These are phyloP conservation scores for Scleropages formosus DNA, from an alignment of 2,797 vertebrate genomes.

Conservation along the genomic window DNA sequence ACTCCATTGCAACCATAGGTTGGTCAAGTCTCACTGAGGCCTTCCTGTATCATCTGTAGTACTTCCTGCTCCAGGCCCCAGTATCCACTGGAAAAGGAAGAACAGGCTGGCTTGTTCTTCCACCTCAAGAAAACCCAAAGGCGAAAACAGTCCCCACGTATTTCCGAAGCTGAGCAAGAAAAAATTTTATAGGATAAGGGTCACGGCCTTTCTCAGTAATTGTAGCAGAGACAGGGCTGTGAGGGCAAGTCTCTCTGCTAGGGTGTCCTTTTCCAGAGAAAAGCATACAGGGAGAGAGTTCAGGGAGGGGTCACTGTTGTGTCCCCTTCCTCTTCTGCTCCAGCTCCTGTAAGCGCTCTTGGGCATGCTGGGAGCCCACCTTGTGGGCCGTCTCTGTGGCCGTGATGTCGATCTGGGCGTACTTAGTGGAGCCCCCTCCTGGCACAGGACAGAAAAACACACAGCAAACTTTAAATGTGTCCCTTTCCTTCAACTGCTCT, in stretches of 20 bases:
- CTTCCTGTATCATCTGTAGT: too few species aligned
- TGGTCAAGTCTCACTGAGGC: neutral
- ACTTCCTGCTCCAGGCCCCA: too few species aligned
- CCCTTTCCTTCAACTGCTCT: neutral
- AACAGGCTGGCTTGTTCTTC: too few species aligned
- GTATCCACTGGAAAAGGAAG: too few species aligned
- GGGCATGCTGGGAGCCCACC: constrained; percentile 75
- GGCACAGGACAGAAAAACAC: constrained; percentile 33
- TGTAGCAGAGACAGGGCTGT: too few species aligned
- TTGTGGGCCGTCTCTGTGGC: constrained; percentile 81
- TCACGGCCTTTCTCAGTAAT: neutral
- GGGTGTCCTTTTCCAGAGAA: neutral
- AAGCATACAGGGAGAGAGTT: neutral
- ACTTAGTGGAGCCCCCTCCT: constrained; percentile 73
- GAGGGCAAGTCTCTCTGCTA: neutral
- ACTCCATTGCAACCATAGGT: neutral
- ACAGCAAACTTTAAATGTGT: neutral
- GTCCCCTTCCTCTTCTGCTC: constrained; percentile 70
- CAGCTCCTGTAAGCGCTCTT: constrained; percentile 73
- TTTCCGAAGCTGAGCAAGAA: neutral
- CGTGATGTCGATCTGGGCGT: constrained; percentile 78
- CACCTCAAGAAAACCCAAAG: neutral
- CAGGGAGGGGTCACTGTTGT: constrained; percentile 56
- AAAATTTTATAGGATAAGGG: too few species aligned
- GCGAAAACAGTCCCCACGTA: neutral